Evolutionary conservation across 2,113 vertebrate species (phyloP).

Genomic region (Atherinomorus stipes): DNA sequence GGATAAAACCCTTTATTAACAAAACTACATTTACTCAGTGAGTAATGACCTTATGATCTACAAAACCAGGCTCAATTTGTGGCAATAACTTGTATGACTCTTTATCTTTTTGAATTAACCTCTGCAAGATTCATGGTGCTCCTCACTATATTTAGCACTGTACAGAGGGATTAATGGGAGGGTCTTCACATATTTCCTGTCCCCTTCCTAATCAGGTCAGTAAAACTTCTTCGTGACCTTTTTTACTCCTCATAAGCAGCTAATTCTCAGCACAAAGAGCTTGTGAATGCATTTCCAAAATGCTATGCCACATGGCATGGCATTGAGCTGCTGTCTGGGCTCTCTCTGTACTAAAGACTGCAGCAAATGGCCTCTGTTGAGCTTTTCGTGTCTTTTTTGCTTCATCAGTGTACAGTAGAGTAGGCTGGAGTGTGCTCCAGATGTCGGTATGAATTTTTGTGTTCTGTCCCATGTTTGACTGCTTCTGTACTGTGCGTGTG

Average conservation of each 20-base stretch:
- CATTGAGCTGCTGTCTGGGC: slow-evolving; percentile 45
- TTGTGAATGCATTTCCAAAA: slow-evolving; percentile 57
- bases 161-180: slow-evolving; percentile 31
- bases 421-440: slow-evolving; percentile 29
- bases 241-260: slow-evolving; percentile 83
- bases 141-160: slow-evolving; percentile 22
- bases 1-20: slow-evolving; percentile 64
- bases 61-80: slow-evolving; percentile 35
- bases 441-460: slow-evolving; percentile 32
- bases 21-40: slow-evolving; percentile 17
- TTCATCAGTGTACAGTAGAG: slow-evolving; percentile 48
- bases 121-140: slow-evolving; percentile 26
- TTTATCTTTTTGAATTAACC: slow-evolving; percentile 55
- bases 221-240: slow-evolving; percentile 38
- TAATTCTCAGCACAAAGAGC: slow-evolving; percentile 53
- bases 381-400: slow-evolving; percentile 63
- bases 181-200: slow-evolving; percentile 45
- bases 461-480: slow-evolving; percentile 59
- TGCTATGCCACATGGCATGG: slow-evolving; percentile 53
- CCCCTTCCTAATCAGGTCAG: slow-evolving; percentile 44
- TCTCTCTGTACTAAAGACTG: slow-evolving; percentile 43
- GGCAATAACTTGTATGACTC: slow-evolving; percentile 23
- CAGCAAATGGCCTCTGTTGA: slow-evolving; percentile 44
- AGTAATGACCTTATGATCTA: slow-evolving; percentile 29
- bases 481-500: slow-evolving; percentile 47